Percentiles rank a stretch among this genome's conserved stretches.
These are phyloP conservation scores for Passer domesticus DNA, from an alignment of 2,113 vertebrate species.

Conservation along the genomic window DNA sequence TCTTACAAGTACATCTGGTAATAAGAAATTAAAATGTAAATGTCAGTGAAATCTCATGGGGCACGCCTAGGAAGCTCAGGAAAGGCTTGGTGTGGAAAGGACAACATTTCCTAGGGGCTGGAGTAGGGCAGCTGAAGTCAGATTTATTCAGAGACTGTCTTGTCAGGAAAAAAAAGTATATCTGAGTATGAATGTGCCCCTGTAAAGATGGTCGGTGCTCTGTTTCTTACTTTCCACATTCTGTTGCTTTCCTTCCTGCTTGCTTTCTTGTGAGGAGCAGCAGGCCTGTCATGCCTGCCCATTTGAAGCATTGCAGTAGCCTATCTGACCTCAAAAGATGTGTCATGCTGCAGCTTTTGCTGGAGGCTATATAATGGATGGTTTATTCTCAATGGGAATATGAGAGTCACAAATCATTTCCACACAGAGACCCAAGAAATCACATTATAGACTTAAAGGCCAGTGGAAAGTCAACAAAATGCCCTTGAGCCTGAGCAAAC, in stretches of 20 bases:
- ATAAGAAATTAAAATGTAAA: neutral
- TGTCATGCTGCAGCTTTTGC: neutral
- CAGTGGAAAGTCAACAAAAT: neutral
- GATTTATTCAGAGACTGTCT: neutral
- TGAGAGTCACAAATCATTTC: conserved; percentile 9
- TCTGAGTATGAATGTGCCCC: neutral
- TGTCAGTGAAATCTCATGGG: neutral
- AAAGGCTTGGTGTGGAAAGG: neutral
- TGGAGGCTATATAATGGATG: conserved; percentile 3
- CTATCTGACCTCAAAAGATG: conserved; percentile 8
- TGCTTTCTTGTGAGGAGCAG: neutral
- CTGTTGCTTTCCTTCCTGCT: neutral
- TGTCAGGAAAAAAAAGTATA: neutral
- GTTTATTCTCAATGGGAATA: conserved; percentile 16
- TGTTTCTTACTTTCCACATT: neutral
- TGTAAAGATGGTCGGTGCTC: neutral
- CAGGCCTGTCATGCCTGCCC: neutral
- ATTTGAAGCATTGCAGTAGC: neutral
- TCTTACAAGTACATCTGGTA: neutral
- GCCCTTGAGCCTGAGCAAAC: neutral
- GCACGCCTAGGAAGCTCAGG: neutral
- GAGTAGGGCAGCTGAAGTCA: neutral
- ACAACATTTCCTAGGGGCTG: neutral
- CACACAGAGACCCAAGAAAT: neutral
- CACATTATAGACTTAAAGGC: neutral